Evolutionary conservation across 2,888 invertebrate genomes (phyloP).

Genomic region (Piscicola geometra): DNA sequence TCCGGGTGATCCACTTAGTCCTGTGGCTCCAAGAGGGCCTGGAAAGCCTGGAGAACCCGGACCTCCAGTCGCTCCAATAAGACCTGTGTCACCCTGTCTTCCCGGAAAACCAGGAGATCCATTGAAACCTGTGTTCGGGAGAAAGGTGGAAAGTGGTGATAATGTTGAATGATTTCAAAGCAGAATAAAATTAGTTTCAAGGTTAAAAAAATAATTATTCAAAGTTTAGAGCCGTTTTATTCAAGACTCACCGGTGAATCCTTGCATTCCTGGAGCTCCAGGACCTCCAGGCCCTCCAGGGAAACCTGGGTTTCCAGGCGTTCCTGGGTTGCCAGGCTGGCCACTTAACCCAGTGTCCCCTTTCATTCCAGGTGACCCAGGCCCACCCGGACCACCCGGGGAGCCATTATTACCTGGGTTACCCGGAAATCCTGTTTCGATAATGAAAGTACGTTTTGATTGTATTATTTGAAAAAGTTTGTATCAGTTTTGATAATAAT

Average conservation of each 20-base stretch:
- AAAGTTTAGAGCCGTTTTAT: no score
- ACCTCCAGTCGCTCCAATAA: not conserved
- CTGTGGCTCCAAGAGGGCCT: not conserved
- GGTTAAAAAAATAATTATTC: no score
- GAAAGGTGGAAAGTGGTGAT: no score
- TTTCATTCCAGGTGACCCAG: conserved; percentile 15
- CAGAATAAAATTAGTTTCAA: no score
- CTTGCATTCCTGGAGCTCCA: not conserved
- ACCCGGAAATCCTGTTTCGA: not conserved
- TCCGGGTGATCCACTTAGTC: not conserved
- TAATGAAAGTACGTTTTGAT: not conserved
- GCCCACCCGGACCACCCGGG: not conserved
- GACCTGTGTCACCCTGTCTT: conserved; percentile 12
- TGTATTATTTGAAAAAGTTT: not conserved
- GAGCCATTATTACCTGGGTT: not conserved
- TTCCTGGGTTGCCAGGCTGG: not conserved
- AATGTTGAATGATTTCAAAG: no score
- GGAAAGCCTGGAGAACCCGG: not conserved
- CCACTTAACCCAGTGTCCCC: conserved; percentile 1
- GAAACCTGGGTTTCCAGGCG: not conserved
- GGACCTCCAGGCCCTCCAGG: not conserved
- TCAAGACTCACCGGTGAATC: not conserved
- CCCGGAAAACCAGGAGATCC: not conserved
- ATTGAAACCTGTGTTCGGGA: not conserved
- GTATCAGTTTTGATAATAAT: not conserved